Evolutionary conservation across 2,113 vertebrate species (phyloP).

Genomic region (Mus pahari): DNA sequence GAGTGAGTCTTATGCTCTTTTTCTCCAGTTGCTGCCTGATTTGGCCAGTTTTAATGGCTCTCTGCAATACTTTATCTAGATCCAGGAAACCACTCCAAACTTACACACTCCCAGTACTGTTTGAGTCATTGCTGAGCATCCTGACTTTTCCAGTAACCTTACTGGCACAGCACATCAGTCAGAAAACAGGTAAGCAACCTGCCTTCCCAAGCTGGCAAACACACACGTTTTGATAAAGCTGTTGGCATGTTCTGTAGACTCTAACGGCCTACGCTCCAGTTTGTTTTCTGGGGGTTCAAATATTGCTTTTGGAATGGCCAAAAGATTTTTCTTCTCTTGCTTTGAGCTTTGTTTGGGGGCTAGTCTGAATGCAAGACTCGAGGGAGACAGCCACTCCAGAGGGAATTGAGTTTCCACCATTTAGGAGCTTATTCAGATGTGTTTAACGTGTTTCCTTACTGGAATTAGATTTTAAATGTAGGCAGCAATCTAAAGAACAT

Average conservation of each 20-base stretch:
- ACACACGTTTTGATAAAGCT: constrained; percentile 30
- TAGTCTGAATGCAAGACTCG: constrained; percentile 45
- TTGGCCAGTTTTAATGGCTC: not conserved
- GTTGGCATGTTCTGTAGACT: not conserved
- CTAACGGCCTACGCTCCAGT: constrained; percentile 14
- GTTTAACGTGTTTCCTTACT: not conserved
- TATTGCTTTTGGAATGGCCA: not conserved
- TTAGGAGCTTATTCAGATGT: not conserved
- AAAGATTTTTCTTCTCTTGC: not conserved
- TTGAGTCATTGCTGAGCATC: not conserved
- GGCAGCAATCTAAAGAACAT: constrained; percentile 36
- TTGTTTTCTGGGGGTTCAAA: not conserved
- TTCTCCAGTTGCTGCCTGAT: not conserved
- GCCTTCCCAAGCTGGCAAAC: not conserved
- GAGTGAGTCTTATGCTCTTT: not conserved
- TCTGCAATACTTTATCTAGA: not conserved
- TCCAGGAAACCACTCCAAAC: constrained; percentile 29
- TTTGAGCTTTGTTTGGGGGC: not conserved
- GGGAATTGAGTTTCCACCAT: not conserved
- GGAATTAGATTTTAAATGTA: constrained; percentile 41
- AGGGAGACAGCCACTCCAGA: not conserved
- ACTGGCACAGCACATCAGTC: not conserved
- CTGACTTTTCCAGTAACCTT: constrained; percentile 52
- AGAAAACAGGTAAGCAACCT: constrained; percentile 63
- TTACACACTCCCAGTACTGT: not conserved